Conservation (phyloP, 2,888 invertebrate genomes). For the Trachelus stipa region DNA sequence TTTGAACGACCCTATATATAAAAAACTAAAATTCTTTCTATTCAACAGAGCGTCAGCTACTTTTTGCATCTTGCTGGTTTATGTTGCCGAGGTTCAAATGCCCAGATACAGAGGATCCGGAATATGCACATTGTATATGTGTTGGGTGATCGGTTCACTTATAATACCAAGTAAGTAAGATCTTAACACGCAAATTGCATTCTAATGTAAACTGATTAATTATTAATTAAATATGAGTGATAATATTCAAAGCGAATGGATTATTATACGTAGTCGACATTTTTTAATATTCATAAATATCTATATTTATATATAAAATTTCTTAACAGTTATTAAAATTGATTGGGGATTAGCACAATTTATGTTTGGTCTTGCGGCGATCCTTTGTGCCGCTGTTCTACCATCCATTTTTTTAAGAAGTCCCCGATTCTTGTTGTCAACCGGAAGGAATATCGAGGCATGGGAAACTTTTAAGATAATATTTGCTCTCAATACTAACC, state of each 20-base stretch:
- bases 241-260: too few relatives aligned
- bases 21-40: background rate
- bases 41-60: conserved; percentile 5
- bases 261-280: too few relatives aligned
- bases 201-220: too few relatives aligned
- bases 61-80: conserved; percentile 7
- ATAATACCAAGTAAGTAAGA: too few relatives aligned
- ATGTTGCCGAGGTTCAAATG: conserved; percentile 13
- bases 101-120: conserved; percentile 9
- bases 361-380: background rate
- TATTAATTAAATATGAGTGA: too few relatives aligned
- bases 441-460: conserved; percentile 68
- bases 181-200: too few relatives aligned
- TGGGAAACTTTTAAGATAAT: conserved; percentile 70
- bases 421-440: conserved; percentile 70
- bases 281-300: too few relatives aligned
- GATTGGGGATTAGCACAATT: conserved; percentile 11
- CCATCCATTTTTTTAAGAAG: conserved; percentile 72
- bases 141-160: background rate
- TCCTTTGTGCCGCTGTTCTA: conserved; percentile 68
- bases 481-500: conserved; percentile 69
- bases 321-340: too few relatives aligned
- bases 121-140: conserved; percentile 9
- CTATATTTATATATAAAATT: too few relatives aligned
- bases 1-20: background rate